Evolutionary conservation across 2,888 invertebrate species (phyloP), one percentile per base, ranked within the genome.

Genomic region (Mellilla xanthometata): DNA sequence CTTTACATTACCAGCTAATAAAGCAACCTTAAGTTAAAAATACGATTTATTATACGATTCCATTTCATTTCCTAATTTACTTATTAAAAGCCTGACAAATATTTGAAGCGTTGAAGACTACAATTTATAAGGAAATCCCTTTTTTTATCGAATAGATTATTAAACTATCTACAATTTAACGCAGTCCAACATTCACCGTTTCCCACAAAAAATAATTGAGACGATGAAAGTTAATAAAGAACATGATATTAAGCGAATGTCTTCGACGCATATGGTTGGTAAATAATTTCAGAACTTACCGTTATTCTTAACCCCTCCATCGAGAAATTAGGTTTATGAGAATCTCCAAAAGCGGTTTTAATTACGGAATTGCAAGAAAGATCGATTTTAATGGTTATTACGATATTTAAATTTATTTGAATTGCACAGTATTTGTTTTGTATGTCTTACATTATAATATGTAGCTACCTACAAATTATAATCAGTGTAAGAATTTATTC

Each of bases 241-340:
- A 13, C 13, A 12, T 4, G 15, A 33, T 8, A 33, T 38, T 28
- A 39, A 33, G 24, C 24, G 29, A 27, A 35, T 40, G 26, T 31
- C 13, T 35, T 34, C 24, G 22, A 29, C 29, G 15, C 12, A 30
- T 19, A 39, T 9, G 19, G 29, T 10, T 10, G 8, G 26, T 10
- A n/a, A 30, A 11, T 31, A 46, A 36, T 36, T 32, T 10, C 8
- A 31, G 22, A 36, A 40, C 32, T 27, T 27, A 39, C 35, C 15
- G 39, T 23, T 40, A 27, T 32, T 24, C 26, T 31, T n/a, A 3
- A 31, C 35, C 29, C 26, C 24, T 12, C 11, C 12, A 35, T 12
- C 34, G 34, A 33, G 15, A 29, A 56, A 54, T 39, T 40, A 52
- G 56, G 56, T 54, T 56, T 56, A 56, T 45, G 54, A 49, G 48